A percentile compares a stretch with the other conserved stretches of the same genome.
Conservation (phyloP, 2,888 invertebrate genomes). For the Callinectes sapidus region DNA sequence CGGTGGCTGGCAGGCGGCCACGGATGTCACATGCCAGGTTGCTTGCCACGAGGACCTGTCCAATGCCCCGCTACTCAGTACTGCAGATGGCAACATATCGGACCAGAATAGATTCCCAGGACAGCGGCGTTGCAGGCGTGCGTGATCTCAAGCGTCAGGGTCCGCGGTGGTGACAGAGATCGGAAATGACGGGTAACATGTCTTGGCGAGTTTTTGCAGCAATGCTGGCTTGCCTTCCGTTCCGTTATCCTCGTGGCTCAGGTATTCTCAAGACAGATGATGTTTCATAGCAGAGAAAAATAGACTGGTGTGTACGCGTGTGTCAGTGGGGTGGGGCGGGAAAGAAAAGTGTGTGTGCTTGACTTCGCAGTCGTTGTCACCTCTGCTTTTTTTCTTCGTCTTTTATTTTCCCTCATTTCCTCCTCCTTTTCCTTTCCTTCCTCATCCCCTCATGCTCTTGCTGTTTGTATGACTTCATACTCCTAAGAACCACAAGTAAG, state of each 20-base stretch:
- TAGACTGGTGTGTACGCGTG: neutral
- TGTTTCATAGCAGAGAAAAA: neutral
- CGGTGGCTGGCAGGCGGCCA: neutral
- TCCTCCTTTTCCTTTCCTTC: too few relatives aligned
- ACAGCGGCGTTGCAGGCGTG: neutral
- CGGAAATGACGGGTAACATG: neutral
- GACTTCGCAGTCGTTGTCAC: too few relatives aligned
- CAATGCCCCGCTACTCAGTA: neutral
- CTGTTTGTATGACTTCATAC: too few relatives aligned
- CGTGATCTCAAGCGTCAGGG: neutral
- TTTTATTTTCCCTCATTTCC: too few relatives aligned
- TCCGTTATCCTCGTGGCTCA: neutral
- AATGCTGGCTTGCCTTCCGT: neutral
- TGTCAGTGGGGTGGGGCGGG: neutral
- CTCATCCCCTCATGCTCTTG: too few relatives aligned
- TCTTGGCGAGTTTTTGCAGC: neutral
- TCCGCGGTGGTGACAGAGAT: neutral
- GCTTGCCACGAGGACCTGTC: neutral
- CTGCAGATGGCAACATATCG: neutral
- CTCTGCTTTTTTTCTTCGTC: too few relatives aligned
- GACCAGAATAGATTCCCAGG: neutral
- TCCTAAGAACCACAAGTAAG: too few relatives aligned
- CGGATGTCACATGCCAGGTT: neutral
- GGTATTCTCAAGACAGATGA: neutral
- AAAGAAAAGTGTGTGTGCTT: neutral